Base-by-base conservation (phyloP, 2,113 vertebrate genomes). In the Oenanthe melanoleuca region DNA sequence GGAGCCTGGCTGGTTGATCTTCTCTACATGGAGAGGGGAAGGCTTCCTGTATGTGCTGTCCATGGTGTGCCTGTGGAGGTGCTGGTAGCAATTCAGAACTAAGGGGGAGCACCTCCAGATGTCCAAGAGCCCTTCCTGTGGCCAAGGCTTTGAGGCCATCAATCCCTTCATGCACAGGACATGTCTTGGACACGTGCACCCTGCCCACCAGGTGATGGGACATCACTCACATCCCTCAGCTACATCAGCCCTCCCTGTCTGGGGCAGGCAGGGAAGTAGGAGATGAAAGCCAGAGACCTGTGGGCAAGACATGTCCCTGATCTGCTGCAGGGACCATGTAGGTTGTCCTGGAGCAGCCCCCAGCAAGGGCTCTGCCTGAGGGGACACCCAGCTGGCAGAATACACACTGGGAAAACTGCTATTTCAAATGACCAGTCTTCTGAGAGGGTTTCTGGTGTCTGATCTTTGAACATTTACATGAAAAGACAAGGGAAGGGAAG, bases 101-200 rank as follows among this genome's bases (percentile, higher is more conserved):
- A 33, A 77, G 5, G 31, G 18, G 8, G 6, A 18, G 21, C 47
- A 31, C 19, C 55, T 52, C 26, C 37, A 65, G 50, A 56, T 17
- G 28, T 40, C 37, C 25, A 3, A 47, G 18, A 67, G 12, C 4
- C 45, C 8, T 80, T 75, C 12, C 28, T 77, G 8, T 14, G 73
- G 45, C n/a, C 45, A 56, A 44, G 22, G 6, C 19, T n/a, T 80
- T 74, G 56, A 61, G n/a, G 64, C 6, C 42, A 70, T n/a, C 25
- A 25, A 0, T 11, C 5, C 17, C 25, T 61, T 47, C 29, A 1
- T 2, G 3, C 28, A 26, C 0, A 0, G 21, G 34, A 47, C 8
- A 4, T 12, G 11, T 38, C 16, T 17, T 10, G 9, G 40, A 28
- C n/a, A 23, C 0, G 0, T 4, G 31, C 10, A 8, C 1, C 25